A percentile compares a stretch with the other conserved stretches of the same genome.
Conservation (phyloP, 2,888 invertebrate genomes). For the Chrysolina americana region DNA sequence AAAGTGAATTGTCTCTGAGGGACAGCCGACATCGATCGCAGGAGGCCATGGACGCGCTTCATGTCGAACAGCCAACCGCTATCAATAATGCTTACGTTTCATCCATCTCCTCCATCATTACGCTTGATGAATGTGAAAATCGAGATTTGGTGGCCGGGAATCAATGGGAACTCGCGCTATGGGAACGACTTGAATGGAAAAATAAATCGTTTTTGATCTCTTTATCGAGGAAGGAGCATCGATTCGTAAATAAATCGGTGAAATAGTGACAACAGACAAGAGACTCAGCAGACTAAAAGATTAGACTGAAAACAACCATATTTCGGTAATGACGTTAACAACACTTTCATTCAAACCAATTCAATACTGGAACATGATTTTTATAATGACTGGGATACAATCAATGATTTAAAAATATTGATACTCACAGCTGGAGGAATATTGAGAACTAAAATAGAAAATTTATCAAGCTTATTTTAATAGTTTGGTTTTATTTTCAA, state of each 20-base stretch:
- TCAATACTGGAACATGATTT: too few species aligned
- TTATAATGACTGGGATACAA: too few species aligned
- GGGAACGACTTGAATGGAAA: slow-evolving; percentile 15
- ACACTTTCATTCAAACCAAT: too few species aligned
- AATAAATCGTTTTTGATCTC: slow-evolving; percentile 23
- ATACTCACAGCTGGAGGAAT: too few species aligned
- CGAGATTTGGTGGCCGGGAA: neutral
- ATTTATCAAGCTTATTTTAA: too few species aligned
- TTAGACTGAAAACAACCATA: neutral
- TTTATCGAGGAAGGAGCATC: neutral
- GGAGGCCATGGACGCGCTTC: slow-evolving; percentile 32
- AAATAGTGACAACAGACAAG: neutral
- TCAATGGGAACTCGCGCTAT: slow-evolving; percentile 9
- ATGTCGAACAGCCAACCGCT: slow-evolving; percentile 45
- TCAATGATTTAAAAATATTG: too few species aligned
- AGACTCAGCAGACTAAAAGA: neutral
- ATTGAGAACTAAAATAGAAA: too few species aligned
- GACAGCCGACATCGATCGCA: slow-evolving; percentile 44
- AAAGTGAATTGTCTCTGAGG: slow-evolving; percentile 54
- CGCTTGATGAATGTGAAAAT: slow-evolving; percentile 23
- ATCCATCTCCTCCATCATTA: slow-evolving; percentile 22
- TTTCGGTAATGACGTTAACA: too few species aligned
- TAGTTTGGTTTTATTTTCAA: too few species aligned
- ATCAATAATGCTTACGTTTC: slow-evolving; percentile 46
- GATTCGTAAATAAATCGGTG: neutral